Conservation (phyloP, 64 coral and sea anemone species). For the Montipora cactus region DNA sequence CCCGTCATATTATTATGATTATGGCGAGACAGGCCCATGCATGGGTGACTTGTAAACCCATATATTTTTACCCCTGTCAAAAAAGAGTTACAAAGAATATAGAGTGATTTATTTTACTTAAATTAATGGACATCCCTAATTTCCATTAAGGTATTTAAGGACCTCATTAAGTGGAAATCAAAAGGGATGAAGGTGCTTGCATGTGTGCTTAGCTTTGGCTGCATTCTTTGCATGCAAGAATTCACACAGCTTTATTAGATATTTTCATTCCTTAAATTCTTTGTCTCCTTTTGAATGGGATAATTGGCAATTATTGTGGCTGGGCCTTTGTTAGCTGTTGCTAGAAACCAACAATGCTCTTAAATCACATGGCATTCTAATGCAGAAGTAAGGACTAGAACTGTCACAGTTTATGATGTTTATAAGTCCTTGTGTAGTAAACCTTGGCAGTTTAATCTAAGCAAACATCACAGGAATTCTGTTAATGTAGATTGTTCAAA, state of each 20-base stretch:
- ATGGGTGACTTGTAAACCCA: background rate
- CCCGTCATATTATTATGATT: no score
- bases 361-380: background rate
- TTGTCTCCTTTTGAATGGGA: conserved; percentile 26
- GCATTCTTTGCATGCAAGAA: conserved; percentile 14
- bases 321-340: background rate
- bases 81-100: background rate
- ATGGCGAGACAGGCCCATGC: background rate
- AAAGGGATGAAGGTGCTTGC: no score
- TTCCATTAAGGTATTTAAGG: no score
- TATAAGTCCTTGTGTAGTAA: background rate
- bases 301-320: conserved; percentile 38
- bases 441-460: background rate
- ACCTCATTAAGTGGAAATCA: no score
- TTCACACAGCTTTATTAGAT: conserved; percentile 26
- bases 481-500: background rate
- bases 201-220: background rate
- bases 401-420: background rate
- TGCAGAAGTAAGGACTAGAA: background rate
- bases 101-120: background rate
- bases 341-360: background rate
- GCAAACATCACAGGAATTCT: conserved; percentile 31
- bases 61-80: background rate
- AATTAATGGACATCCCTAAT: background rate
- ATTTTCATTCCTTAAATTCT: conserved; percentile 36